These are phyloP conservation scores for Malurus cyaneus DNA, from an alignment of 2,113 vertebrate species.

Conservation along the genomic window DNA sequence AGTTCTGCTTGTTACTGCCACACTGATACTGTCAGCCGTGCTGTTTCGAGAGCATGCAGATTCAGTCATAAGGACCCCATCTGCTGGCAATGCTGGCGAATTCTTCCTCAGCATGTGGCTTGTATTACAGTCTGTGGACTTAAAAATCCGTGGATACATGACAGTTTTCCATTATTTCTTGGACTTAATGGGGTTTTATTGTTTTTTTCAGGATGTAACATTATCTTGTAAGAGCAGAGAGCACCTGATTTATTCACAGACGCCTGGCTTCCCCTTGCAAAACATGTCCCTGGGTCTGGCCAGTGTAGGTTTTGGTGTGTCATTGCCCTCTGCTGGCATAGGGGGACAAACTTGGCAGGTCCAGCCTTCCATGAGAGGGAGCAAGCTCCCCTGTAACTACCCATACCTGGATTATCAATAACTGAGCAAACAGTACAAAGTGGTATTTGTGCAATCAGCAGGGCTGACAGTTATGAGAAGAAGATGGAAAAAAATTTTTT, in stretches of 20 bases:
- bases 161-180: neutral
- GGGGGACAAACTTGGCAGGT: neutral
- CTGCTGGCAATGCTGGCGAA: neutral
- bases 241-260: neutral
- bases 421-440: neutral
- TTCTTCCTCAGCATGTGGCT: neutral
- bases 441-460: neutral
- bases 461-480: neutral
- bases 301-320: neutral
- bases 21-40: fast-evolving
- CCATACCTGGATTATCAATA: neutral
- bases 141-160: neutral
- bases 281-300: fast-evolving
- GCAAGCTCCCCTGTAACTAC: neutral
- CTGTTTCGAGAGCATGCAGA: fast-evolving
- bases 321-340: neutral
- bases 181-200: neutral
- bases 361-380: neutral
- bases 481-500: neutral
- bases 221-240: neutral
- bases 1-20: neutral
- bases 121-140: fast-evolving
- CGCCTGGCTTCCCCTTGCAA: neutral
- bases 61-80: neutral
- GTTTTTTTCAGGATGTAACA: fast-evolving